Conservation (phyloP, 2,113 vertebrate species). For the Catagonus wagneri region DNA sequence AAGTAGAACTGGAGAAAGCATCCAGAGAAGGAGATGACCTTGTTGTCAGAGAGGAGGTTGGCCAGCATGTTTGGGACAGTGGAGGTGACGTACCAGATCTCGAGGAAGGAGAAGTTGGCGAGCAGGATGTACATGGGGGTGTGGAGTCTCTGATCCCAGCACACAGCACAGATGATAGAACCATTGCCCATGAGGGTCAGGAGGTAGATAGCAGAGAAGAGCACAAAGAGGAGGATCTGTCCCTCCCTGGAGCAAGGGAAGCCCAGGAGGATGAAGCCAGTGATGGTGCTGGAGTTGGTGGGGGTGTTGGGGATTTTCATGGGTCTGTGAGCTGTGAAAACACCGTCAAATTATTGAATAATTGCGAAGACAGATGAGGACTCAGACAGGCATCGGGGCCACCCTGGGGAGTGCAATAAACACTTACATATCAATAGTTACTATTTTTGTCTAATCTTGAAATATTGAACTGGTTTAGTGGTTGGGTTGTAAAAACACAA, state of each 20-base stretch:
- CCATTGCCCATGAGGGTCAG: conserved; percentile 71
- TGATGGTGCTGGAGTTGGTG: conserved; percentile 25
- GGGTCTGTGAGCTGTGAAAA: not conserved
- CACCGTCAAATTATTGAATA: not conserved
- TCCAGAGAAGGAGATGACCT: conserved; percentile 69
- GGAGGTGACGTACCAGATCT: conserved; percentile 78
- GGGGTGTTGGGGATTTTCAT: conserved; percentile 50
- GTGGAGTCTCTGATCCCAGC: conserved; percentile 54
- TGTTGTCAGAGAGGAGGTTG: conserved; percentile 71
- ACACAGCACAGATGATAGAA: conserved; percentile 70
- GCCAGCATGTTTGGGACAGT: conserved; percentile 81
- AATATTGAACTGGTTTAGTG: not conserved
- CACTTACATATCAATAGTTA: not conserved
- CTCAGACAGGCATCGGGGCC: not conserved
- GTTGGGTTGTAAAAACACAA: not conserved
- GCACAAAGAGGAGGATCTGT: conserved; percentile 59
- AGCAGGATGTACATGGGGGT: conserved; percentile 79
- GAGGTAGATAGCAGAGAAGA: conserved; percentile 63
- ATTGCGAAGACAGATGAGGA: not conserved
- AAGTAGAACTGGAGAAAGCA: conserved; percentile 83
- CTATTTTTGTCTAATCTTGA: conserved; percentile 20
- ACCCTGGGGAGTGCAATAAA: not conserved
- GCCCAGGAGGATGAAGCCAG: conserved; percentile 77
- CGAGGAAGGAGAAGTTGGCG: conserved; percentile 77
- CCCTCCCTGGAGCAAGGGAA: conserved; percentile 47